Percentiles rank a stretch among this genome's conserved stretches.
Conservation (phyloP, 2,797 vertebrate genomes). For the Gallinago stenura region DNA sequence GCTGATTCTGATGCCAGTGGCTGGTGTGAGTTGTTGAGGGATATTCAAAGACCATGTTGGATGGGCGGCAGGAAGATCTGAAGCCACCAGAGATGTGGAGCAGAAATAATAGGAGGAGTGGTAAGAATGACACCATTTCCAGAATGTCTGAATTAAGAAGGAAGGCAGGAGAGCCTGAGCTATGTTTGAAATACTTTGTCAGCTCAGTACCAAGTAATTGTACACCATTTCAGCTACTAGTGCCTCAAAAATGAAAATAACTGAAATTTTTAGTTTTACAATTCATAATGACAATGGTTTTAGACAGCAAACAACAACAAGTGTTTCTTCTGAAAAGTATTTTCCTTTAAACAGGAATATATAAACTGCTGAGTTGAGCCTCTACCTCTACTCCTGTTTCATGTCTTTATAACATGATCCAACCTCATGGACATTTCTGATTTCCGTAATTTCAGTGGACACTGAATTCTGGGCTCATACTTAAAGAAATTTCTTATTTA, state of each 20-base stretch:
- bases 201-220: slow-evolving; percentile 10
- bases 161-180: slow-evolving; percentile 19
- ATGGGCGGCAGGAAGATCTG: slow-evolving; percentile 61
- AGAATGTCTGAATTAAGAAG: slow-evolving; percentile 58
- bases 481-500: neutral
- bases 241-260: neutral
- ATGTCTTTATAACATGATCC: neutral
- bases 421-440: neutral
- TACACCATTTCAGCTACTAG: neutral
- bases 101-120: slow-evolving; percentile 49
- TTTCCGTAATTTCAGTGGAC: neutral
- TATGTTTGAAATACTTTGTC: slow-evolving; percentile 43
- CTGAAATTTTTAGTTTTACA: neutral
- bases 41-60: slow-evolving; percentile 56
- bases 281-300: neutral
- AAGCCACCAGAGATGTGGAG: slow-evolving; percentile 39
- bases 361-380: neutral
- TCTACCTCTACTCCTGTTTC: neutral
- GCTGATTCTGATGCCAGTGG: slow-evolving; percentile 33
- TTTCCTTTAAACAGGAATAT: neutral
- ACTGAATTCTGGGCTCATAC: neutral
- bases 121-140: slow-evolving; percentile 57
- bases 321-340: neutral
- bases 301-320: neutral
- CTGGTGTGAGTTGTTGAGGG: slow-evolving; percentile 51